Base-by-base conservation (phyloP, 2,113 vertebrate genomes). In the Mobula birostris region DNA sequence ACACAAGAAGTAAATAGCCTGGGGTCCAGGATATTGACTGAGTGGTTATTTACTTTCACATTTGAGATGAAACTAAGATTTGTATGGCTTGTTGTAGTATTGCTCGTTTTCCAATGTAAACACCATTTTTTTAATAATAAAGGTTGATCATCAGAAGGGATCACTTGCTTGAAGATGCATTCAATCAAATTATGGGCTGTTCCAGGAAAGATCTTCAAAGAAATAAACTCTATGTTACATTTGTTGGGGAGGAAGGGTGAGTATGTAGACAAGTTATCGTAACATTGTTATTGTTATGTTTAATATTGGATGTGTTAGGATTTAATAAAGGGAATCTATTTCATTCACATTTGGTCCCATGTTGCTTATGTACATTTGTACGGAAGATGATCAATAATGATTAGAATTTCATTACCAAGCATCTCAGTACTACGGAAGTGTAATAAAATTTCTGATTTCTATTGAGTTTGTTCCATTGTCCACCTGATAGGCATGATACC, bases 131-230 rank as follows among this genome's bases (percentile, higher is more conserved):
- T 90, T 8, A 74, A 27, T 6, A 74, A 87, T 95, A 94, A 96
- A 99, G 99, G 96, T 97, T 99, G 96, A 98, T 99, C 95, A 99
- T 99, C 96, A 97, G 99, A 95, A 98, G 99, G 97, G 99, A 99
- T 95, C 99, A 99, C 95, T 97, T 99, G 95, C 96, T 99, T 94
- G 99, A 99, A 96, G 99, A 99, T 94, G 99, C 98, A 95, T 99
- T 99, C 94, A 99, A 99, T 95, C 99, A 99, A 97, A 99, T 99
- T 95, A 99, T 99, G 99, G 98, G 98, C 94, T 99, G 99, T 95
- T 99, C 99, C 90, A 98, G 98, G 94, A 99, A 99, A 96, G 99
- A 99, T 95, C 96, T 99, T 80, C 99, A 99, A 96, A 98, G 98
- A 95, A 99, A 98, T 95, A 99, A 99, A 95, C 98, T 99, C 27